phyloP scores from a whole-genome alignment of 1,140 invertebrate species.

The Drosophila obscura region DNA sequence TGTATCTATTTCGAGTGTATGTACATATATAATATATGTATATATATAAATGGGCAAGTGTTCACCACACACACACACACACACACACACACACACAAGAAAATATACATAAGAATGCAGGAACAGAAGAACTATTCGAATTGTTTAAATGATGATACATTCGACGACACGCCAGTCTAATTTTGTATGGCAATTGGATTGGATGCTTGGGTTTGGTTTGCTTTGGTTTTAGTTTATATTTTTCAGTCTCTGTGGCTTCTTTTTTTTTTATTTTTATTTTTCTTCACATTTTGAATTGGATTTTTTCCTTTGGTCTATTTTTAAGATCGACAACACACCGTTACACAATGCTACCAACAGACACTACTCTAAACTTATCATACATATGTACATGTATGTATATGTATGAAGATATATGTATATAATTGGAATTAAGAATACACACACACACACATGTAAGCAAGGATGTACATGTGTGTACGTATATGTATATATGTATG shows the following conservation, averaged over 20 bases:
- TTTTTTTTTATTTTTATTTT: constrained; percentile 7
- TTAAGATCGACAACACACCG: constrained; percentile 34
- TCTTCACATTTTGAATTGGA: constrained; percentile 14
- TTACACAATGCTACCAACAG: constrained; percentile 61
- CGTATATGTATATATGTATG: too few relatives aligned
- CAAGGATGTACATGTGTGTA: background rate
- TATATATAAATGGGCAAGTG: constrained; percentile 5
- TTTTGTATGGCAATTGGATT: constrained; percentile 10
- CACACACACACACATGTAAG: too few relatives aligned
- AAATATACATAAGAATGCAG: constrained; percentile 14
- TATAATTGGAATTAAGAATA: background rate
- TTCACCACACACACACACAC: background rate
- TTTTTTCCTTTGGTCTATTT: constrained; percentile 52
- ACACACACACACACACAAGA: constrained; percentile 6
- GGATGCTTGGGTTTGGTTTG: background rate
- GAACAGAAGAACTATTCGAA: constrained; percentile 12
- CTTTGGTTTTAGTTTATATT: constrained; percentile 1
- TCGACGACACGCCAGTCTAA: constrained; percentile 10
- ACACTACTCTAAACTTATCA: constrained; percentile 9
- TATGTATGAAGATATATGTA: background rate
- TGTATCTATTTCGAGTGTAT: constrained; percentile 10
- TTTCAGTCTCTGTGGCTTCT: constrained; percentile 1
- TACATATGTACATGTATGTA: background rate
- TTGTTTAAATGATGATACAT: constrained; percentile 10
- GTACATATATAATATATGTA: constrained; percentile 11